phyloP scores from a whole-genome alignment of 2,113 vertebrate genomes.

The Chitala chitala region DNA sequence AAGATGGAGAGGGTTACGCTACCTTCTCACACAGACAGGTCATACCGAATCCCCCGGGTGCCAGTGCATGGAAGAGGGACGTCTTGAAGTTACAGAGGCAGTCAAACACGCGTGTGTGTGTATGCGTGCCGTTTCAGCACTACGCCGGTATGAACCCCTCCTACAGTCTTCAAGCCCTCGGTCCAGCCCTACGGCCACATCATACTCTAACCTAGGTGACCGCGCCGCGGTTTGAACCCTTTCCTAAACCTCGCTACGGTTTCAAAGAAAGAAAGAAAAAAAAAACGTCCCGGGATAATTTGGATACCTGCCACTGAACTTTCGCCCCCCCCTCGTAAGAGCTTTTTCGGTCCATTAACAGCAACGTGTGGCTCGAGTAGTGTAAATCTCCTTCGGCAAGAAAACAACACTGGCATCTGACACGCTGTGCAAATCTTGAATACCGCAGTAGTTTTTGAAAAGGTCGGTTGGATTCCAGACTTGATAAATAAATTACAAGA shows the following conservation, averaged over 20 bases:
- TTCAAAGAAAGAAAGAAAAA: not conserved
- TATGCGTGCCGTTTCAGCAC: constrained; percentile 46
- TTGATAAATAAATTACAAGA: constrained; percentile 61
- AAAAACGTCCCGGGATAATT: constrained; percentile 17
- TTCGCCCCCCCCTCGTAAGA: constrained; percentile 5
- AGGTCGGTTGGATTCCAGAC: constrained; percentile 46
- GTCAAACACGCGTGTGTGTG: no score
- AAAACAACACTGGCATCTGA: constrained; percentile 37
- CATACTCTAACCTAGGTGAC: constrained; percentile 25
- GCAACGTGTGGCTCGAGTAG: constrained; percentile 8
- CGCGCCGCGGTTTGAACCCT: constrained; percentile 19
- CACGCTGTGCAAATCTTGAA: constrained; percentile 27
- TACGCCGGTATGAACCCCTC: constrained; percentile 51
- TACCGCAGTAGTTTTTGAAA: constrained; percentile 28
- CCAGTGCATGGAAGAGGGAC: constrained; percentile 35
- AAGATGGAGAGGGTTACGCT: constrained; percentile 41
- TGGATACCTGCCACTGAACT: constrained; percentile 29
- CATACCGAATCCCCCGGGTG: constrained; percentile 57
- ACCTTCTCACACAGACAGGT: constrained; percentile 57
- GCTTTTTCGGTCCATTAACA: constrained; percentile 21
- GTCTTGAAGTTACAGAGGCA: constrained; percentile 44
- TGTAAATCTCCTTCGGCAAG: constrained; percentile 32
- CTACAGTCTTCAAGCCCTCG: constrained; percentile 49
- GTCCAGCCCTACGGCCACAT: constrained; percentile 35
- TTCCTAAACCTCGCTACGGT: constrained; percentile 28